Evolutionary conservation across 2,113 vertebrate species (phyloP).

Genomic region (Stegastes partitus): DNA sequence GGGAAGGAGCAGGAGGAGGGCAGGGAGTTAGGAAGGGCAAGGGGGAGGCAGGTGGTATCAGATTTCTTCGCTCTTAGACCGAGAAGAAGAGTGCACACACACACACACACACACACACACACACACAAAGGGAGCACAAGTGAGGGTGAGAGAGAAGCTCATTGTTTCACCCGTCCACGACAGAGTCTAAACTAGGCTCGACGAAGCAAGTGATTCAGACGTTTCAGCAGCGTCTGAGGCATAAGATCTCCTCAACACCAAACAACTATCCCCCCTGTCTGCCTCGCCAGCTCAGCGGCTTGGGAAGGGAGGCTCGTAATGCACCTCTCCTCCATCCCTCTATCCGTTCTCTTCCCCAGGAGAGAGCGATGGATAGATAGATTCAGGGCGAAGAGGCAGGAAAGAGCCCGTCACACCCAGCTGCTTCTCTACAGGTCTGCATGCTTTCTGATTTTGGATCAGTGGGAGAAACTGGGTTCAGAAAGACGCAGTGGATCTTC

Average conservation of each 20-base stretch:
- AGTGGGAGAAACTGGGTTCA: slow-evolving; percentile 64
- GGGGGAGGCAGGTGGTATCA: slow-evolving; percentile 80
- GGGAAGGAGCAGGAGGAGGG: slow-evolving; percentile 42
- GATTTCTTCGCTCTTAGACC: slow-evolving; percentile 70
- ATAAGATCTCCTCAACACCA: slow-evolving; percentile 36
- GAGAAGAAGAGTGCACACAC: slow-evolving; percentile 41
- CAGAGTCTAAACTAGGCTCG: slow-evolving; percentile 28
- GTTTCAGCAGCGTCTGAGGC: slow-evolving; percentile 26
- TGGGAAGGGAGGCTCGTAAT: slow-evolving; percentile 31
- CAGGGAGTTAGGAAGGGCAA: slow-evolving; percentile 51
- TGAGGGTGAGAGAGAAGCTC: slow-evolving; percentile 35
- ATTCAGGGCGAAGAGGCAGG: slow-evolving; percentile 64
- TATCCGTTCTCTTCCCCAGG: slow-evolving; percentile 13
- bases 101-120: no score
- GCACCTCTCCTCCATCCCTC: slow-evolving; percentile 24
- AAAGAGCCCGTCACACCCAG: slow-evolving; percentile 77
- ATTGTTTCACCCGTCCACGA: slow-evolving; percentile 54
- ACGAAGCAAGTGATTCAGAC: slow-evolving; percentile 33
- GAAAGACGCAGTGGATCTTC: slow-evolving; percentile 52
- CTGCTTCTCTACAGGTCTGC: slow-evolving; percentile 75
- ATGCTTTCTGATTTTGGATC: slow-evolving; percentile 79
- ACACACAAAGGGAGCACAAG: slow-evolving; percentile 44
- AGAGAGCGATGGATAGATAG: slow-evolving; percentile 42
- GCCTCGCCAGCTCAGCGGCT: slow-evolving; percentile 37
- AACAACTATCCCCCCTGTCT: slow-evolving; percentile 40